phyloP scores from a whole-genome alignment of 2,888 invertebrate genomes.

The Molanna angustata region DNA sequence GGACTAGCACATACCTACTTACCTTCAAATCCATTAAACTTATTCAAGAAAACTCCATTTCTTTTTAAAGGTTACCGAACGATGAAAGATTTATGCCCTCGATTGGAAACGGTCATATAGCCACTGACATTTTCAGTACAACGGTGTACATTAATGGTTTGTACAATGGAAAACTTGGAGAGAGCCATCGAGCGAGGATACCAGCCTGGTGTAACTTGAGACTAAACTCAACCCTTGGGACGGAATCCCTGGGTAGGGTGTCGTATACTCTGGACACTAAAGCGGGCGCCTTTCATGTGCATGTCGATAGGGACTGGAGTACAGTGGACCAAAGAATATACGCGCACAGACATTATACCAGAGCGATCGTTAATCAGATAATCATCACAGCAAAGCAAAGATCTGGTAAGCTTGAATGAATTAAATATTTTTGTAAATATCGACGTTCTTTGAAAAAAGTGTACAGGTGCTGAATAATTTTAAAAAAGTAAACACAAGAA shows the following conservation, averaged over 20 bases:
- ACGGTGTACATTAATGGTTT: conserved; percentile 60
- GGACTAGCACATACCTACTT: no score
- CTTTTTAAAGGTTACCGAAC: conserved; percentile 48
- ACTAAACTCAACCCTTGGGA: conserved; percentile 48
- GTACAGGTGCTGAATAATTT: no score
- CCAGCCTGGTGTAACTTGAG: conserved; percentile 59
- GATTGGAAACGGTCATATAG: conserved; percentile 59
- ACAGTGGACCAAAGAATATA: conserved; percentile 51
- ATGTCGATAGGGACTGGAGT: conserved; percentile 49
- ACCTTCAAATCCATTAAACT: no score
- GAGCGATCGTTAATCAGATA: conserved; percentile 52
- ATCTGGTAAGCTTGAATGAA: conserved; percentile 25
- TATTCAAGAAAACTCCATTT: not conserved
- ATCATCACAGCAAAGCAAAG: conserved; percentile 45
- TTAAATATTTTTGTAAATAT: no score
- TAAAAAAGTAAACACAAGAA: no score
- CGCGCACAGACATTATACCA: conserved; percentile 51
- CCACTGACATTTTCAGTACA: conserved; percentile 57
- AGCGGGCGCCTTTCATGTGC: conserved; percentile 50
- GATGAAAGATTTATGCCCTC: conserved; percentile 59
- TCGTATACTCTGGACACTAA: conserved; percentile 49
- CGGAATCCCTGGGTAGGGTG: conserved; percentile 37
- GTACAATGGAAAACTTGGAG: conserved; percentile 56
- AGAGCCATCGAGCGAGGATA: conserved; percentile 58
- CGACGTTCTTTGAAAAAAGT: no score